Evolutionary conservation across 2,797 vertebrate species (phyloP), one percentile per base, ranked within the genome.

Genomic region (Craterocephalus amniculus): DNA sequence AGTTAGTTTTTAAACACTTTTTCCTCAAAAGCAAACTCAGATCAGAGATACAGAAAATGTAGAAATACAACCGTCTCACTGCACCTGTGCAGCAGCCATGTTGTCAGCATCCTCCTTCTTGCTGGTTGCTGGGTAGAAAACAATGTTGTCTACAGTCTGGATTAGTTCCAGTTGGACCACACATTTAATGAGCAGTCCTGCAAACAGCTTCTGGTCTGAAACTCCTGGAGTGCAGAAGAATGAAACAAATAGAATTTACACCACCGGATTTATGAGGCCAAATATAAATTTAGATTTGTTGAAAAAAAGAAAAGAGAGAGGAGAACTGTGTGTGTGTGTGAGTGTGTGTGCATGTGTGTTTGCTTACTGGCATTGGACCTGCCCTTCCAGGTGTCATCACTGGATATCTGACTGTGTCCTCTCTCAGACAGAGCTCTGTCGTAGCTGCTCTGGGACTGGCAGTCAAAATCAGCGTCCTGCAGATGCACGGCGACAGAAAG

Each of bases 91-190:
- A 49, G 97, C 97, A 24, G 96, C 96, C 96, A 99, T 96, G 89
- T 97, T 97, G 66, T 99, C 97, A 1, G 97, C 97, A 67, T 99
- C 98, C 72, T 99, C 98, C 79, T 97, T 99, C 90, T 98, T 99
- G 91, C 97, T 99, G 3, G 97, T 99, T 10, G 97, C 91, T 4
- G 97, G 97, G 80, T 94, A 99, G 90, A 99, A 99, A 48, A 99
- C 97, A 1, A 99, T 99, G 87, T 97, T 98, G 92, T 99, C 98
- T n/a, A 99, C 95, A 70, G 98, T 97, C 89, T 99, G 98, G 85
- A 99, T 99, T 63, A 99, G 84, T 70, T 99, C 98, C 56, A 99
- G 90, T 90, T 99, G 98, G 0, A 99, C 98, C 58, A 99, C 98
- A 55, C 98, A 99, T 86, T 98, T 99, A 80, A 99, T 99, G 62